Evolutionary conservation across 2,113 vertebrate genomes (phyloP).

Genomic region (Myotis davidii): DNA sequence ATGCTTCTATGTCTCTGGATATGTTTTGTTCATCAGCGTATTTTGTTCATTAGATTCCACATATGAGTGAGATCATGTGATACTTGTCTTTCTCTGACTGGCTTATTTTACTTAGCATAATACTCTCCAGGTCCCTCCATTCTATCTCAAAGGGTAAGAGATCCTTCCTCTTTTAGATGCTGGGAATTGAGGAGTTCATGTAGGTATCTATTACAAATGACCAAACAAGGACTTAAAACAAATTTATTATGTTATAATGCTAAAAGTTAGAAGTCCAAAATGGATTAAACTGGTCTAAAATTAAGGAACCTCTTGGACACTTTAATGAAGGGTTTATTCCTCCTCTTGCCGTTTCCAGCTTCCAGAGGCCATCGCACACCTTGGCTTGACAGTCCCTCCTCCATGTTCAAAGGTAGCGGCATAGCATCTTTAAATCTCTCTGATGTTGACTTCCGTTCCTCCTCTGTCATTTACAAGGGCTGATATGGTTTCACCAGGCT

Average conservation of each 20-base stretch:
- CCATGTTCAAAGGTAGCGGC: background rate
- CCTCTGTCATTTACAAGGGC: background rate
- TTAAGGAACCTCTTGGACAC: background rate
- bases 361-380: background rate
- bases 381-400: background rate
- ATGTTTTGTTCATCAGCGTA: no score
- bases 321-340: background rate
- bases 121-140: no score
- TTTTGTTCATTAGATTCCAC: no score
- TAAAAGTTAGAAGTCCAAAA: background rate
- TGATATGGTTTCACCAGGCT: background rate
- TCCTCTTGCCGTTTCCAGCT: rapidly evolving
- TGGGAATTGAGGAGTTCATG: background rate
- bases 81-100: no score
- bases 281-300: background rate
- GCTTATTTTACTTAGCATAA: no score
- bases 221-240: background rate
- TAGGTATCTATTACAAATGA: background rate
- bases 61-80: no score
- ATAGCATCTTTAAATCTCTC: background rate
- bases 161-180: background rate
- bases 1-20: no score
- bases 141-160: no score
- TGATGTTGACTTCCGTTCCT: background rate
- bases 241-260: background rate